A percentile compares a stretch with the other conserved stretches of the same genome.
Evolutionary conservation across 1,140 invertebrate species (phyloP).

Genomic region (Aricia agestis): DNA sequence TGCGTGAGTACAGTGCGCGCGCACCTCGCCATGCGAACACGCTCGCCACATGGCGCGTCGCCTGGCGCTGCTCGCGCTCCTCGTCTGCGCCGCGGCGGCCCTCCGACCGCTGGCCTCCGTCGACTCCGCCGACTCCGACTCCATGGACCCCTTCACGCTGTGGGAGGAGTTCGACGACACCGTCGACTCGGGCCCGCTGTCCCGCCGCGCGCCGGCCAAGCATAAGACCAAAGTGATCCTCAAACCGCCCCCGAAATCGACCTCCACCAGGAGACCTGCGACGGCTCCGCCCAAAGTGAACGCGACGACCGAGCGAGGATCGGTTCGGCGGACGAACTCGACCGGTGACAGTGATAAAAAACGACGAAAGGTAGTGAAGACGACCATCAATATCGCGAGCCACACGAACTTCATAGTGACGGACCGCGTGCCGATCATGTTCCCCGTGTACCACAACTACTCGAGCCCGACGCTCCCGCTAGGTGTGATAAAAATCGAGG

Average conservation of each 20-base stretch:
- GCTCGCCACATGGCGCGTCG: conserved; percentile 69
- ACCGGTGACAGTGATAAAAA: conserved; percentile 41
- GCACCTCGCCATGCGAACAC: conserved; percentile 72
- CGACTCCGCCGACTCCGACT: conserved; percentile 44
- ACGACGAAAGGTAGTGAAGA: conserved; percentile 52
- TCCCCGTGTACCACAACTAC: conserved; percentile 14
- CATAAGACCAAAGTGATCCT: conserved; percentile 44
- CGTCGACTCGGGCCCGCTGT: conserved; percentile 37
- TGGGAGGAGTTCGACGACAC: conserved; percentile 62
- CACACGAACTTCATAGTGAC: conserved; percentile 66
- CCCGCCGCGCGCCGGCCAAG: conserved; percentile 24
- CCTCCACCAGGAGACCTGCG: not conserved
- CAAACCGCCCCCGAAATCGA: conserved; percentile 22
- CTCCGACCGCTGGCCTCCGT: conserved; percentile 36
- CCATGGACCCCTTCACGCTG: conserved; percentile 46
- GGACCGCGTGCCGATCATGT: conserved; percentile 35
- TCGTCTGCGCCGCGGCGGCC: conserved; percentile 50
- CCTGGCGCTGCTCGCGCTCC: conserved; percentile 65
- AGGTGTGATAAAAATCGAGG: conserved; percentile 31
- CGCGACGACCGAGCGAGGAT: conserved; percentile 31
- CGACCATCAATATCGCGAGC: conserved; percentile 64
- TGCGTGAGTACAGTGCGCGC: conserved; percentile 56
- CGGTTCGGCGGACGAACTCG: not conserved
- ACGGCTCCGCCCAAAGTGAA: conserved; percentile 45
- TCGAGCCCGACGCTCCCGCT: not conserved